A percentile compares a stretch with the other conserved stretches of the same genome.
Conservation (phyloP, 1,140 invertebrate species). For the Hyposmocoma kahamanoa region DNA sequence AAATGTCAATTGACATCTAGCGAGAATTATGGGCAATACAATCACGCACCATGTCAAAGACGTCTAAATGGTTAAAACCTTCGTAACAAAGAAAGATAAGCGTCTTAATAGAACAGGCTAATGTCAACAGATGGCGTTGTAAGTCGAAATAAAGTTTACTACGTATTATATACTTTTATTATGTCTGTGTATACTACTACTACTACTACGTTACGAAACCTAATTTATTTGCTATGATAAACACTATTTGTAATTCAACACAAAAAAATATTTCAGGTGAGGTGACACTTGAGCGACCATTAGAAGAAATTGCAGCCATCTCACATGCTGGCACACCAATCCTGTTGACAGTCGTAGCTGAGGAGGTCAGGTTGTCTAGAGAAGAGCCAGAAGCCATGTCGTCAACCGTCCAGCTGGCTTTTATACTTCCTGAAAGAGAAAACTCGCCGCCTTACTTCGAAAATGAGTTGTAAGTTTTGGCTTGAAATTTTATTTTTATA, state of each 20-base stretch:
- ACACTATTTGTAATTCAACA: too few species aligned
- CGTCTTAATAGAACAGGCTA: too few species aligned
- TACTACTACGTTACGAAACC: too few species aligned
- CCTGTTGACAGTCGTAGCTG: slow-evolving; percentile 86
- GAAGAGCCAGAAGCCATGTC: slow-evolving; percentile 85
- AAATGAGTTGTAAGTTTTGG: slow-evolving; percentile 82
- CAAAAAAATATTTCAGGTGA: slow-evolving; percentile 78
- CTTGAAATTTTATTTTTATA: too few species aligned
- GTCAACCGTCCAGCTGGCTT: slow-evolving; percentile 83
- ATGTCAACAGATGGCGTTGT: slow-evolving; percentile 4
- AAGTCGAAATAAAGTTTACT: not conserved
- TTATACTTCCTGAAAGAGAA: slow-evolving; percentile 83
- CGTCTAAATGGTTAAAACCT: too few species aligned
- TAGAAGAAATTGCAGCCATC: slow-evolving; percentile 85
- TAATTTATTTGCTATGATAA: too few species aligned
- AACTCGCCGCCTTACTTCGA: slow-evolving; percentile 86
- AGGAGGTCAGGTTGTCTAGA: slow-evolving; percentile 82
- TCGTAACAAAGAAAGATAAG: too few species aligned
- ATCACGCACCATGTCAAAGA: too few species aligned
- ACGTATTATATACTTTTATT: too few species aligned
- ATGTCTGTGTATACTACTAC: too few species aligned
- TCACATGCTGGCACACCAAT: slow-evolving; percentile 85
- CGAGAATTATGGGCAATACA: too few species aligned
- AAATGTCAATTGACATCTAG: too few species aligned
- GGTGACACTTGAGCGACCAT: slow-evolving; percentile 80